phyloP scores from a whole-genome alignment of 2,888 invertebrate species.

The Epinotia ramella region DNA sequence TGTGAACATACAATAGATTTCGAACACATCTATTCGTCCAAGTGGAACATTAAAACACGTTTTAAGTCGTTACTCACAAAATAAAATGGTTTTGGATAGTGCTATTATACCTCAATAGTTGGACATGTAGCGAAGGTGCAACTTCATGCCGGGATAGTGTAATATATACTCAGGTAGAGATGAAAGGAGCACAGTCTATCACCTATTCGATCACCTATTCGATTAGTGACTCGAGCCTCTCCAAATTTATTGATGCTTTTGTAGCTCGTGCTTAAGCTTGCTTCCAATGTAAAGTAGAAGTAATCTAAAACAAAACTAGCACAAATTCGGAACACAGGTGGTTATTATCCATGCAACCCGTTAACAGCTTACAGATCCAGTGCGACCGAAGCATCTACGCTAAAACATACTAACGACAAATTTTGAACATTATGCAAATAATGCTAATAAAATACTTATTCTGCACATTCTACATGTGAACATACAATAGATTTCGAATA shows the following conservation, averaged over 20 bases:
- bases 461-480: conserved; percentile 3
- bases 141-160: conserved; percentile 1
- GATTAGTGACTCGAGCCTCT: background rate
- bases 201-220: background rate
- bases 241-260: background rate
- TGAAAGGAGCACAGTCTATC: background rate
- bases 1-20: conserved; percentile 22
- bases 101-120: background rate
- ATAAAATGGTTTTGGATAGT: background rate
- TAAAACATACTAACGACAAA: conserved; percentile 20
- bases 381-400: background rate
- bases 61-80: background rate
- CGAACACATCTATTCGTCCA: conserved; percentile 7
- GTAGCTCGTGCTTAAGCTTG: conserved; percentile 5
- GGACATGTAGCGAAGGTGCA: conserved; percentile 10
- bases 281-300: background rate
- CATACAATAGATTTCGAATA: conserved; percentile 1
- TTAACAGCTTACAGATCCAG: background rate
- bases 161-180: background rate
- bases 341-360: background rate
- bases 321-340: no score
- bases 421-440: background rate
- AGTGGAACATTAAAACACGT: background rate
- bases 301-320: no score
- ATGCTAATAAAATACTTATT: conserved; percentile 1